Evolutionary conservation across 2,888 invertebrate genomes (phyloP), one percentile per base, ranked within the genome.

Genomic region (Eucera pruinosa): DNA sequence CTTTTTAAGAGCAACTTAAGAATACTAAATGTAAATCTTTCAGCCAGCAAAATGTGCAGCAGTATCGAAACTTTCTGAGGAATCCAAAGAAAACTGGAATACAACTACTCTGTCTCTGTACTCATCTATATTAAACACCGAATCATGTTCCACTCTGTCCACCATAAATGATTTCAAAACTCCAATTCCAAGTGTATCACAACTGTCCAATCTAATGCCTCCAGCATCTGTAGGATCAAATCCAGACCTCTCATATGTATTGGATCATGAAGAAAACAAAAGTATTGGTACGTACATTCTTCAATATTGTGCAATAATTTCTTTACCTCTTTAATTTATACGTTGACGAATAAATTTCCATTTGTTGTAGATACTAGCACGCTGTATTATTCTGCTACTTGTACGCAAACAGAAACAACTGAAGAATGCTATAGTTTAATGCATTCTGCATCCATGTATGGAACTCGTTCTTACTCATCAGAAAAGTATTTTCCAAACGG

Each of bases 231-330:
- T 89, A 74, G 70, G 81, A 68, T 72, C 83, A 6, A 87, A 89
- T 62, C 92, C 93, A 69, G 94, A 94, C 78, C 93, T 94, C 65
- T 93, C 93, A 5, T 93, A 93, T 81, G 90, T 94, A 78, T 84
- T 94, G 45, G 93, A 94, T 79, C 94, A 94, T 78, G 94, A 94
- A 86, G 93, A 93, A 88, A 91, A 92, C 36, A 93, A 92, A 80
- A 91, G 89, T 85, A 91, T 90, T 74, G 93, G 92, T 92, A 84
- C 0, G 27, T 45, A 39, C 15, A 43, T 62, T 36, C 69, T 47
- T 18, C 47, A 11, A 27, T 5, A 45, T 39, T 11, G 36, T 5
- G 2, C 18, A 18, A 13, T 58, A n/a, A 41, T 41, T 48, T 15
- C 9, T 36, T 50, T 25, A 0, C 13, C n/a, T 11, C 13, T 47